Base-by-base conservation (phyloP, 2,888 invertebrate species). In the Craniophora ligustri region DNA sequence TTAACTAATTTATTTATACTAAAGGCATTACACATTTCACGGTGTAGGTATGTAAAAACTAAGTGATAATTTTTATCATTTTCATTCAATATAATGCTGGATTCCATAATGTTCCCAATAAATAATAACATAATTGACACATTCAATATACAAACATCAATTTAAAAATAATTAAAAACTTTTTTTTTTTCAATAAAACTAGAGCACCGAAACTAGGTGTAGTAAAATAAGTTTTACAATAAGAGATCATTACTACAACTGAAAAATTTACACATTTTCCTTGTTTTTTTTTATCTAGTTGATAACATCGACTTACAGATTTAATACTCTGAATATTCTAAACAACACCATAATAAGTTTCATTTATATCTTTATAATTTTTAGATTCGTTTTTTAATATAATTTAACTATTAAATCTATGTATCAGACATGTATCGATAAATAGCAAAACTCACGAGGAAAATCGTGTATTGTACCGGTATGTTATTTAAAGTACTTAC, bases 181-280 rank as follows among this genome's bases (percentile, higher is more conserved):
- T 59, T 57, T 64, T 19, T 54, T 53, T 58, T 58, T 62, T 49
- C 23, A 54, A 60, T 62, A 60, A 69, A 76, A 61, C 67, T 71
- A 78, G 73, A 81, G 80, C 80, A 81, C 80, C 81, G 62, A 68
- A 75, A 76, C 74, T 69, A 66, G 63, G 59, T 55, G 59, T 72
- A 72, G 61, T 67, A 54, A 72, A 78, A 78, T 75, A 79, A 26
- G 76, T 73, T 73, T 68, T 81, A 76, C 72, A 65, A 68, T 60
- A 75, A 59, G 72, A 73, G 73, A 73, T 73, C 73, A 66, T 71
- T 56, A 66, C 69, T 68, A 73, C 75, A 73, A 73, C 75, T 68
- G 60, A 74, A 66, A 71, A 61, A 58, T 54, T 63, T 67, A 70
- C 54, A 73, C 59, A 36, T 45, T 71, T 71, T 55, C 54, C 13